Conservation (phyloP, 35 echinoderm and acorn worm species). For the Anneissia japonica region DNA sequence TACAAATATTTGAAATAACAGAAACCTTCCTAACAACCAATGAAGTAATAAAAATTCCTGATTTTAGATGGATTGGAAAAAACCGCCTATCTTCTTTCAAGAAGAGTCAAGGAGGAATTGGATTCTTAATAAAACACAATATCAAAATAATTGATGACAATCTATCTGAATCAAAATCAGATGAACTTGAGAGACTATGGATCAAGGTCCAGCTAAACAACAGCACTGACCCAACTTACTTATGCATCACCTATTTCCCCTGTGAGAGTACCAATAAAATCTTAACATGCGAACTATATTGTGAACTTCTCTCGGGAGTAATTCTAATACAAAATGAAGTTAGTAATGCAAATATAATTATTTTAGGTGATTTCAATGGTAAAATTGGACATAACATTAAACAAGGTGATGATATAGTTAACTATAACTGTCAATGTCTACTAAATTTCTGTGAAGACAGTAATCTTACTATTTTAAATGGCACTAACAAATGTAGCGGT, state of each 20-base stretch:
- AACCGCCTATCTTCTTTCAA: neutral
- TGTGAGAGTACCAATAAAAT: neutral
- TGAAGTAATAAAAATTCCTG: neutral
- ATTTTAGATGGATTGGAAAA: neutral
- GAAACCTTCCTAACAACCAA: neutral
- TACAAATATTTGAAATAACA: neutral
- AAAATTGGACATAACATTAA: neutral
- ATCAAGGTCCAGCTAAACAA: neutral
- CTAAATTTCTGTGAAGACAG: neutral
- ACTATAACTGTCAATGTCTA: neutral
- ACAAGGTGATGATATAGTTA: neutral
- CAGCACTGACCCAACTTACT: neutral
- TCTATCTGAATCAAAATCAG: neutral
- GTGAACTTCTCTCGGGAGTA: neutral
- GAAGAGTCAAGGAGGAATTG: neutral
- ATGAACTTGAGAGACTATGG: neutral
- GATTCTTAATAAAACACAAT: neutral
- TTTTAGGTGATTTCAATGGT: neutral
- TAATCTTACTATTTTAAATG: neutral
- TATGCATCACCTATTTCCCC: neutral
- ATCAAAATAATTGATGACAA: neutral
- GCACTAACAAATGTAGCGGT: neutral
- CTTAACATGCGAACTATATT: neutral
- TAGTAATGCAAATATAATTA: neutral
- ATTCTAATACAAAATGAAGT: neutral